Conservation (phyloP, 2,113 vertebrate species). For the Gallinago jamesoni region DNA sequence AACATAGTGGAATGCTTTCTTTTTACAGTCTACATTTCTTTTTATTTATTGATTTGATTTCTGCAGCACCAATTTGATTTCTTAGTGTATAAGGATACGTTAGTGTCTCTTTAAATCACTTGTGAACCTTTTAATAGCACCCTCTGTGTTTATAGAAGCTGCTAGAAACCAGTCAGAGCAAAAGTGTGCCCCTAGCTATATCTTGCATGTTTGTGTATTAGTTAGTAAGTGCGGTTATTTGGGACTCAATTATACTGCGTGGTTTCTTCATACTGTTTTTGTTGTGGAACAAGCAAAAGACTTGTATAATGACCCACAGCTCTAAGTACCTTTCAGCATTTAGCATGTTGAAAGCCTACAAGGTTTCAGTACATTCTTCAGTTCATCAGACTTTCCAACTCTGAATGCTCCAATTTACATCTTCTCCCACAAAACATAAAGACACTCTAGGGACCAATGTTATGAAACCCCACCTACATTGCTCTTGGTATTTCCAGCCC, state of each 20-base stretch:
- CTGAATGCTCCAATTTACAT: neutral
- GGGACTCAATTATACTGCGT: neutral
- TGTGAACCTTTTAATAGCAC: neutral
- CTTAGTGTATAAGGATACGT: neutral
- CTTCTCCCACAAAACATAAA: neutral
- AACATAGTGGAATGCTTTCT: neutral
- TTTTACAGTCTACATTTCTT: neutral
- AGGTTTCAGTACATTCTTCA: neutral
- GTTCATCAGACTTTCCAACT: neutral
- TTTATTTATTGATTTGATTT: constrained; percentile 18
- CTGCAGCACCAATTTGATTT: neutral
- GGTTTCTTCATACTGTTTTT: neutral
- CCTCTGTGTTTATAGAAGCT: neutral
- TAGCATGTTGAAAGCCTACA: neutral
- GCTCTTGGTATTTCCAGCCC: neutral
- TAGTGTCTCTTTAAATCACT: constrained; percentile 12
- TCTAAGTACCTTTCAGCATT: neutral
- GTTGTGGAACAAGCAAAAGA: neutral
- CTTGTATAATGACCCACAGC: neutral
- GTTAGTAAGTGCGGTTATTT: neutral
- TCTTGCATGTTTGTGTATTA: constrained; percentile 1
- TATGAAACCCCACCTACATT: neutral
- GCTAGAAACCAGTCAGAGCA: neutral
- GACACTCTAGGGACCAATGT: neutral
- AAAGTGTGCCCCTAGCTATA: neutral